Conservation (phyloP, 2,797 vertebrate genomes). For the Falco columbarius region DNA sequence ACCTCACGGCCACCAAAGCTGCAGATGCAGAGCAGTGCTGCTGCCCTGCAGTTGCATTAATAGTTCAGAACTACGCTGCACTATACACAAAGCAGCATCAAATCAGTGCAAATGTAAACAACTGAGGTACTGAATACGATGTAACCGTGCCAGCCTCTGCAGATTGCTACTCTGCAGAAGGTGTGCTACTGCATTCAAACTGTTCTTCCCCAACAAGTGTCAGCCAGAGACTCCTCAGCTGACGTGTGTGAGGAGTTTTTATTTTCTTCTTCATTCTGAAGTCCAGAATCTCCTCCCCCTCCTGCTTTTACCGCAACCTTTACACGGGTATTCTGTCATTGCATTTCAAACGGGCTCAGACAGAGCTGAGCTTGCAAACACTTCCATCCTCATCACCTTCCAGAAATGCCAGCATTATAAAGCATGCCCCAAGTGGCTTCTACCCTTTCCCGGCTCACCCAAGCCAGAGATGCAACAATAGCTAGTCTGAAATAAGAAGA, state of each 20-base stretch:
- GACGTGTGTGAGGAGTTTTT: constrained; percentile 10
- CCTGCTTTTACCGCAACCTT: constrained; percentile 19
- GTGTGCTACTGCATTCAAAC: background rate
- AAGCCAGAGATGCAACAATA: constrained; percentile 40
- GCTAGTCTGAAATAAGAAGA: constrained; percentile 34
- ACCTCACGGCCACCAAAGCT: background rate
- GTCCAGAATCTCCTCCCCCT: background rate
- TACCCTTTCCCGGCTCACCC: constrained; percentile 35
- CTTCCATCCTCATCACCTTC: background rate
- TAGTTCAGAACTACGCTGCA: fast-evolving
- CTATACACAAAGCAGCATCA: background rate
- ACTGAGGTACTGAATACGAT: background rate
- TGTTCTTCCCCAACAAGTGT: background rate
- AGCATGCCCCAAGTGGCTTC: constrained; percentile 52
- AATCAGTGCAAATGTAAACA: background rate
- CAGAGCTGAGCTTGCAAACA: background rate
- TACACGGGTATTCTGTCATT: background rate
- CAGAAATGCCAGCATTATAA: constrained; percentile 47
- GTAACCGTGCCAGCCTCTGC: background rate
- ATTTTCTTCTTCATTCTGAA: background rate
- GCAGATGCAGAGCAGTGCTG: background rate
- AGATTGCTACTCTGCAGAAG: background rate
- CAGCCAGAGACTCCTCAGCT: background rate
- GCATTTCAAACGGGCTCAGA: constrained; percentile 2
- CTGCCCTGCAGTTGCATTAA: background rate